Base-by-base conservation (phyloP, 2,113 vertebrate species). In the Cyanistes caeruleus region DNA sequence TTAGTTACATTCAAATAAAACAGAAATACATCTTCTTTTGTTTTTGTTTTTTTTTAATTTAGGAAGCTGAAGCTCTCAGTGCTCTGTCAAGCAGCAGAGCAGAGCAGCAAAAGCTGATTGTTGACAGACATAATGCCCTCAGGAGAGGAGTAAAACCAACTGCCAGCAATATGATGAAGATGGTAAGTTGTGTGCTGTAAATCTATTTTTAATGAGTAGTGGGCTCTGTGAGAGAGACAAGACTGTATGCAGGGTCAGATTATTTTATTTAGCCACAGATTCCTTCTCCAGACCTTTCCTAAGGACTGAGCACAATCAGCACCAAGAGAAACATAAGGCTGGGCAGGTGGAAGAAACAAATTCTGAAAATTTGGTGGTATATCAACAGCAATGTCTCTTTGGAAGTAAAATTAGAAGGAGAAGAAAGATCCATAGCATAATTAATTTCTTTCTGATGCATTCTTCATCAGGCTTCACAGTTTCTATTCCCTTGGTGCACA, bases 131-230 rank as follows among this genome's bases (percentile, higher is more conserved):
- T 73, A 98, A 98, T 35, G 12, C 16, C 17, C 41, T 97, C 30
- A 92, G 98, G 84, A 97, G 93, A 95, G 14, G 4, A 35, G 98
- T 98, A 10, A 15, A 31, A 4, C 98, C 98, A n/a, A 17, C 90
- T 74, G 97, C 97, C 65, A 95, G 81, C 18, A 97, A 98, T 73
- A 98, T 98, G 97, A 23, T 97, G 80, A 97, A 86, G 70, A 97
- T 98, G 98, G 98, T 98, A 96, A 97, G 96, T 59, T 69, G 7
- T 14, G 10, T 37, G 22, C 18, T 70, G 10, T 63, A 72, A 83
- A 81, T 49, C 21, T 37, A 23, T 80, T 69, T 74, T 35, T 46
- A 74, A 35, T 58, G 15, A 44, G 12, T 21, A 64, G 23, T 39
- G 30, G 46, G 56, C 22, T 33, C 20, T 28, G 1, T 43, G 41